phyloP scores from a whole-genome alignment of 2,113 vertebrate genomes.

The Epinephelus lanceolatus region DNA sequence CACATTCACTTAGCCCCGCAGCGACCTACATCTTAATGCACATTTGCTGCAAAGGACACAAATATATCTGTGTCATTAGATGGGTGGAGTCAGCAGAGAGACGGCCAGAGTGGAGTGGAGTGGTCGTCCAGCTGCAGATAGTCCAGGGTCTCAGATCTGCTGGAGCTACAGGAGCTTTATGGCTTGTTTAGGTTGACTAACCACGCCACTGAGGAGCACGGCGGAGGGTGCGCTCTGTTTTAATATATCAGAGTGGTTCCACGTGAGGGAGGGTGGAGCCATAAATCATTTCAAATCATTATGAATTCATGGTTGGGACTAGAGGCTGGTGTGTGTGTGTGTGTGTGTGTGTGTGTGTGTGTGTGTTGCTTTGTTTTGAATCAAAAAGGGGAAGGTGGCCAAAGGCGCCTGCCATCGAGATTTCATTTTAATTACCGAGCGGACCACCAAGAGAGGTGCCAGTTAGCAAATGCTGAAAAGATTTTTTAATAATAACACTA shows the following conservation, averaged over 20 bases:
- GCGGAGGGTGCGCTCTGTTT: constrained; percentile 59
- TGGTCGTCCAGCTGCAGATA: constrained; percentile 13
- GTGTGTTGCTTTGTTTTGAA: constrained; percentile 39
- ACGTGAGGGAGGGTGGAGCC: constrained; percentile 47
- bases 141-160: constrained; percentile 19
- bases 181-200: constrained; percentile 59
- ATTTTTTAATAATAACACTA: constrained; percentile 16
- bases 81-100: constrained; percentile 60
- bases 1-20: constrained; percentile 74
- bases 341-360: constrained; percentile 23
- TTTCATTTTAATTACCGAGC: constrained; percentile 51
- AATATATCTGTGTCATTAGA: constrained; percentile 72
- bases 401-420: constrained; percentile 32
- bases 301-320: constrained; percentile 67
- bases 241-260: constrained; percentile 83
- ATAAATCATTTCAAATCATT: constrained; percentile 81
- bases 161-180: constrained; percentile 40
- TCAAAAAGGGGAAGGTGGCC: constrained; percentile 37
- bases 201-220: constrained; percentile 15
- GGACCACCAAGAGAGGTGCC: constrained; percentile 40
- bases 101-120: constrained; percentile 1
- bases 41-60: constrained; percentile 75
- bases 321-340: constrained; percentile 19
- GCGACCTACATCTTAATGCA: constrained; percentile 80
- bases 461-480: constrained; percentile 28